Evolutionary conservation across 1,140 invertebrate genomes (phyloP).

Genomic region (Elymnias hypermnestra): DNA sequence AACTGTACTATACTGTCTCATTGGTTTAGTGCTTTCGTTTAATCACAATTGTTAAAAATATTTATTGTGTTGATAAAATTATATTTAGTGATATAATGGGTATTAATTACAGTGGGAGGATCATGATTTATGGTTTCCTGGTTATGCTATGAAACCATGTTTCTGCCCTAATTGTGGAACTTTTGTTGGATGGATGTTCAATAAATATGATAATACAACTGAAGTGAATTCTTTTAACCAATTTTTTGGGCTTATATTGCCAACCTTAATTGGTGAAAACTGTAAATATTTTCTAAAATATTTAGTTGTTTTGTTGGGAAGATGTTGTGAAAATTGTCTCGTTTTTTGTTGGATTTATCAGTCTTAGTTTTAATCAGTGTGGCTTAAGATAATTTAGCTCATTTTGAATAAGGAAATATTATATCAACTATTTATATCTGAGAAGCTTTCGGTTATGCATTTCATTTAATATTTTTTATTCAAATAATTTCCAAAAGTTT

Average conservation of each 20-base stretch:
- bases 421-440: no score
- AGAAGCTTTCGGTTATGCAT: not conserved
- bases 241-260: constrained; percentile 51
- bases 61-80: no score
- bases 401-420: no score
- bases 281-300: constrained; percentile 39
- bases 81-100: no score
- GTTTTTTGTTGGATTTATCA: not conserved
- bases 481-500: no score
- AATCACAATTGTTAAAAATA: no score
- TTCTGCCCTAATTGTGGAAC: constrained; percentile 50
- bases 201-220: constrained; percentile 29
- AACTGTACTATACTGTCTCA: no score
- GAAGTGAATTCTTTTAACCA: constrained; percentile 21
- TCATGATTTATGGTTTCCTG: constrained; percentile 56
- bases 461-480: no score
- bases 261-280: constrained; percentile 45
- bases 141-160: constrained; percentile 51
- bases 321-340: not conserved
- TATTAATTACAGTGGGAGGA: constrained; percentile 54
- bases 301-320: constrained; percentile 5
- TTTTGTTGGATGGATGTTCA: constrained; percentile 54
- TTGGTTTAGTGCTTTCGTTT: no score
- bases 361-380: not conserved
- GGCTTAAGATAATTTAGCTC: constrained; percentile 1